Evolutionary conservation across 1,140 invertebrate species (phyloP).

Genomic region (Camponotus vicinus): DNA sequence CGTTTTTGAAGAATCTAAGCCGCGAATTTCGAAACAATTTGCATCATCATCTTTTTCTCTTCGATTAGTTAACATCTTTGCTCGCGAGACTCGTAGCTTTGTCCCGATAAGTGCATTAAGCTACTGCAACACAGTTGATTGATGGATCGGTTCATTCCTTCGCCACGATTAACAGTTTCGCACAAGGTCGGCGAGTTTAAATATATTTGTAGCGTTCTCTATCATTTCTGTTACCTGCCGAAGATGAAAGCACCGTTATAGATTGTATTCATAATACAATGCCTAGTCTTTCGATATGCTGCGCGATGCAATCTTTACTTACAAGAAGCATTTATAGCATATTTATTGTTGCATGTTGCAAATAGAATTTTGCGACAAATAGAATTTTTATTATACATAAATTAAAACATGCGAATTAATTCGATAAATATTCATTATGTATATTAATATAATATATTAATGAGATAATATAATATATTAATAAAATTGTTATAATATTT

Average conservation of each 20-base stretch:
- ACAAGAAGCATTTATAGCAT: neutral
- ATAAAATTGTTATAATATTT: slow-evolving; percentile 24
- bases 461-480: no score
- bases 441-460: no score
- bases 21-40: neutral
- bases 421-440: slow-evolving; percentile 36
- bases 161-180: slow-evolving; percentile 28
- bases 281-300: neutral
- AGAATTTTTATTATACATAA: slow-evolving; percentile 31
- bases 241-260: neutral
- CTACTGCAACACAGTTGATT: slow-evolving; percentile 42
- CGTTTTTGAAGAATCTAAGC: neutral
- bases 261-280: slow-evolving; percentile 29
- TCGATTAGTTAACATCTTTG: slow-evolving; percentile 28
- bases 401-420: slow-evolving; percentile 21
- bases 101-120: slow-evolving; percentile 52
- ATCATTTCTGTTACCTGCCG: slow-evolving; percentile 16
- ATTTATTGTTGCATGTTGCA: slow-evolving; percentile 6
- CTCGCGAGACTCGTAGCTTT: slow-evolving; percentile 22
- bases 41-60: slow-evolving; percentile 14
- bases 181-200: neutral
- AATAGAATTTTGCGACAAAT: neutral
- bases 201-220: neutral
- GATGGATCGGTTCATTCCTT: slow-evolving; percentile 45
- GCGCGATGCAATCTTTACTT: slow-evolving; percentile 9